phyloP scores from a whole-genome alignment of 2,113 vertebrate genomes.

The Rhynchopsitta pachyrhyncha region DNA sequence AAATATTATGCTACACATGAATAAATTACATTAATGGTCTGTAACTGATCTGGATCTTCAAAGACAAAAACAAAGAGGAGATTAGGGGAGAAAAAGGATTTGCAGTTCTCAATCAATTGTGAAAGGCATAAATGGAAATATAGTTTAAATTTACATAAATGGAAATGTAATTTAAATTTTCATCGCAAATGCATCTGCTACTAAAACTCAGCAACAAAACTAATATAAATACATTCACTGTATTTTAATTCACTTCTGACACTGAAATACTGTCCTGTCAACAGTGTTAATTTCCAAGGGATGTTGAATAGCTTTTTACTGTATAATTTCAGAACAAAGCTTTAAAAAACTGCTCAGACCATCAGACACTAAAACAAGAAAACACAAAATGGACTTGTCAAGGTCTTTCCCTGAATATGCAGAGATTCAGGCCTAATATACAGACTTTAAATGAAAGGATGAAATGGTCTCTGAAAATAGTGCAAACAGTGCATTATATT shows the following conservation, averaged over 20 bases:
- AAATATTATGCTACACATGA: neutral
- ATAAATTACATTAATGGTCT: constrained; percentile 18
- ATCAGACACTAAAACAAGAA: neutral
- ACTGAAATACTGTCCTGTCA: neutral
- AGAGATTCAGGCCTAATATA: neutral
- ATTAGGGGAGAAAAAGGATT: neutral
- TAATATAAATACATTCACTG: neutral
- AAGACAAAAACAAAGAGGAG: neutral
- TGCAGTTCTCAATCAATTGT: neutral
- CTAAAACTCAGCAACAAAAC: neutral
- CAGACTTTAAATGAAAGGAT: neutral
- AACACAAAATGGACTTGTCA: neutral
- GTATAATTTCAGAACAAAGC: neutral
- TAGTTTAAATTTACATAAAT: neutral
- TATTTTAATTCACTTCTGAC: neutral
- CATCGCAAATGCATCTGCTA: neutral
- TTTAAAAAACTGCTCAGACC: neutral
- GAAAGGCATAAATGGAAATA: neutral
- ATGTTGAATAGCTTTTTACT: neutral
- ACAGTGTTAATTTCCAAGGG: neutral
- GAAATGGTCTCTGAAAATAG: neutral
- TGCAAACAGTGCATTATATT: neutral
- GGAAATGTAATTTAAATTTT: neutral
- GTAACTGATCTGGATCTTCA: neutral
- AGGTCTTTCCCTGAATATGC: neutral